These are phyloP conservation scores for Lasioglossum morio DNA, from an alignment of 2,888 invertebrate species.

Conservation along the genomic window DNA sequence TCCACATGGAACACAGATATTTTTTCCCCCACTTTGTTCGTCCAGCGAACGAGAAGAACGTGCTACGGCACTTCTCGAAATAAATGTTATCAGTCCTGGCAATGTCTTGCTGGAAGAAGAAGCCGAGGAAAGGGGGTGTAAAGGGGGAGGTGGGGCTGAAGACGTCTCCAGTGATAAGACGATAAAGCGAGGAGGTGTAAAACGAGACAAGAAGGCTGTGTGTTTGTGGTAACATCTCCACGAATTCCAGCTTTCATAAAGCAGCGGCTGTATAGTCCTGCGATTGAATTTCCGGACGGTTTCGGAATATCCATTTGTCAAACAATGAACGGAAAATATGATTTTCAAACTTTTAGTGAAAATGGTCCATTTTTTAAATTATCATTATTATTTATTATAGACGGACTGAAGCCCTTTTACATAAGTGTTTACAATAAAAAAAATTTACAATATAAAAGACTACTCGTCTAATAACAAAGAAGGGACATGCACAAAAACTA, in stretches of 20 bases:
- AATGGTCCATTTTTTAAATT: neutral
- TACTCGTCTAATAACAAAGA: too few species aligned
- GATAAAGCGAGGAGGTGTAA: slow-evolving; percentile 75
- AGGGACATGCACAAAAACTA: too few species aligned
- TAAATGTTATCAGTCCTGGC: slow-evolving; percentile 72
- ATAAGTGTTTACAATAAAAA: too few species aligned
- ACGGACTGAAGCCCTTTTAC: too few species aligned
- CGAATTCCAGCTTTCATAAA: slow-evolving; percentile 65
- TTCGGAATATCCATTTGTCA: slow-evolving; percentile 64
- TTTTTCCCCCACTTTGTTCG: slow-evolving; percentile 64
- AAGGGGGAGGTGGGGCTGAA: slow-evolving; percentile 50
- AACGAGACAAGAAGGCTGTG: slow-evolving; percentile 70
- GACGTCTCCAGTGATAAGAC: slow-evolving; percentile 76
- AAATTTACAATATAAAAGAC: too few species aligned
- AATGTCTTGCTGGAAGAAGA: slow-evolving; percentile 59
- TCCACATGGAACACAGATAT: slow-evolving; percentile 15
- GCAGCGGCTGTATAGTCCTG: slow-evolving; percentile 46
- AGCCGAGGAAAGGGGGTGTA: slow-evolving; percentile 9
- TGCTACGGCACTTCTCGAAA: slow-evolving; percentile 61
- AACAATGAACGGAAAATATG: neutral
- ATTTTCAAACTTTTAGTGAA: neutral
- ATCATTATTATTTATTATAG: too few species aligned
- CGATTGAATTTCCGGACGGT: slow-evolving; percentile 68
- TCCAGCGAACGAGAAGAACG: slow-evolving; percentile 25
- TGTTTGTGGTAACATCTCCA: slow-evolving; percentile 63